Conservation (phyloP, 2,113 vertebrate genomes). For the Antennarius striatus region DNA sequence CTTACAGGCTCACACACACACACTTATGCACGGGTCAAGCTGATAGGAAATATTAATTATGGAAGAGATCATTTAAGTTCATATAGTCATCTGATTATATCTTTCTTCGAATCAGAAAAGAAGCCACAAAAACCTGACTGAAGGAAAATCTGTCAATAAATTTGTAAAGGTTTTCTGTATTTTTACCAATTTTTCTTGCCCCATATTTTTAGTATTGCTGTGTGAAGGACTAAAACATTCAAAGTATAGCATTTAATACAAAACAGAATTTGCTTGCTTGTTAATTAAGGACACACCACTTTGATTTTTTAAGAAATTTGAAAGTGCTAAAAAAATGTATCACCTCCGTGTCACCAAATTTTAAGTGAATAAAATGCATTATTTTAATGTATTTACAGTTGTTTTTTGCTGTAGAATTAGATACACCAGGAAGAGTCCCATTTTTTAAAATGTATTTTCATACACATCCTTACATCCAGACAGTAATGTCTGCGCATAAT, state of each 20-base stretch:
- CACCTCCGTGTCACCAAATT: neutral
- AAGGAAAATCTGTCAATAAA: conserved; percentile 3
- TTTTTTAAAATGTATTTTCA: too few species aligned
- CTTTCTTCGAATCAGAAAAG: conserved; percentile 25
- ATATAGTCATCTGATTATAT: conserved; percentile 45
- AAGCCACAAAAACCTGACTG: conserved; percentile 1
- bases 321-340: neutral
- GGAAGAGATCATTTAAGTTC: conserved; percentile 51
- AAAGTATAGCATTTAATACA: too few species aligned
- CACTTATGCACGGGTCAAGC: conserved; percentile 51
- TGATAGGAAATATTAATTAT: conserved; percentile 67
- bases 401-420: too few species aligned
- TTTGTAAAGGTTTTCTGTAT: conserved; percentile 8
- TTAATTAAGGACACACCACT: too few species aligned
- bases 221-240: too few species aligned
- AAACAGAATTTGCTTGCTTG: too few species aligned
- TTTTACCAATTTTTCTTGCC: neutral
- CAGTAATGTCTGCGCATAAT: too few species aligned
- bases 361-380: neutral
- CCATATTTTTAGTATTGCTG: too few species aligned
- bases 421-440: too few species aligned
- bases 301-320: too few species aligned
- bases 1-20: conserved; percentile 12
- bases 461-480: too few species aligned
- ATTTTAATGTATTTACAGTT: too few species aligned